Base-by-base conservation (phyloP, 2,888 invertebrate species). In the Ptychoptera albimana region DNA sequence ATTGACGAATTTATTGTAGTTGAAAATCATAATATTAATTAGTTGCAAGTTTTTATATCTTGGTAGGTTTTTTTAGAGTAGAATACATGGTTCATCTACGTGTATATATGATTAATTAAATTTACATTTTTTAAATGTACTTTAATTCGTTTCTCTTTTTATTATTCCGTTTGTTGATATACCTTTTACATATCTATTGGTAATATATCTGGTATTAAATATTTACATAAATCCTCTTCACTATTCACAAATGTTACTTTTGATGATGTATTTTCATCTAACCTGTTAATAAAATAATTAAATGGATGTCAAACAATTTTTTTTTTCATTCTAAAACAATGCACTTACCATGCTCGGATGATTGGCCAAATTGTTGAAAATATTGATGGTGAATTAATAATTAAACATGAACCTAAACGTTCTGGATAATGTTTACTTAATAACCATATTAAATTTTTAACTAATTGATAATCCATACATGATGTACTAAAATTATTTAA, bases 401-500 rank as follows among this genome's bases (percentile, higher is more conserved):
- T 75, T 36, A 85, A 69, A 54, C 84, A 84, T 34, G 81, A 71
- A 1, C 85, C 85, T 44, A 85, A 69, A 30, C 84, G 67, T 58
- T 85, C 85, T 0, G 84, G 84, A 59, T 82, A 85, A 57, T 84
- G 82, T 49, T 77, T 73, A 54, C 79, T 77, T 10, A 84, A 69
- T 35, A 84, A 60, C 82, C 82, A 82, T 50, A 84, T 82, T 32
- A 85, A 66, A 59, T 82, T 83, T 60, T 83, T 83, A 11, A 84
- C 71, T 48, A 84, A 71, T 60, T 82, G 82, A 60, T 84, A 84
- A 57, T 85, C 84, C 82, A 85, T 83, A 55, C 81, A 82, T 37
- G 75, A 75, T 37, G 82, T 64, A 46, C 79, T 79, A 57, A 85
- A 84, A 51, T 73, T 77, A 50, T 75, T 74, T 51, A 85, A 61